Evolutionary conservation across 2,113 vertebrate species (phyloP).

Genomic region (Pipra filicauda): DNA sequence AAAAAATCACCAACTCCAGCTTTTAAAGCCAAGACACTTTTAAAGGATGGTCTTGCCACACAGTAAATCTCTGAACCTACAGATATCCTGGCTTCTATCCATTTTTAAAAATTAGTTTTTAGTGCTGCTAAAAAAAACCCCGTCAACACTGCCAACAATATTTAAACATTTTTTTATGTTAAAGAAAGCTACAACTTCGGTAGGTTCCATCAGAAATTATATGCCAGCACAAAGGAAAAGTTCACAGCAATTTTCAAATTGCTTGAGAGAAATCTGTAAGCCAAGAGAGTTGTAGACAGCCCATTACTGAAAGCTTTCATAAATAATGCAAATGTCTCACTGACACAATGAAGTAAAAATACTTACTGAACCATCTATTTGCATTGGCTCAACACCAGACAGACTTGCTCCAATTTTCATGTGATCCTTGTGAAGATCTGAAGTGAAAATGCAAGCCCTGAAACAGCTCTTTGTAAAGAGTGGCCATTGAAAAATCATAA

Average conservation of each 20-base stretch:
- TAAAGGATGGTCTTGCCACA: not conserved
- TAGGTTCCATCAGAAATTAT: not conserved
- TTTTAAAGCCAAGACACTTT: not conserved
- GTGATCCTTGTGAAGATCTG: conserved; percentile 79
- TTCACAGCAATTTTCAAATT: not conserved
- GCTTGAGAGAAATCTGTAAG: not conserved
- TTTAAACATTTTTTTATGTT: not conserved
- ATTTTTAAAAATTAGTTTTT: not conserved
- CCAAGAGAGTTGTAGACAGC: not conserved
- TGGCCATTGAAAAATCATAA: not conserved
- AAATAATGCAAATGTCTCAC: not conserved
- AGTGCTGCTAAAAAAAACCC: fast-evolving
- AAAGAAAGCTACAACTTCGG: not conserved
- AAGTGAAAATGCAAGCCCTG: not conserved
- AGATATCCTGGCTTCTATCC: not conserved
- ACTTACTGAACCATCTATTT: conserved; percentile 84
- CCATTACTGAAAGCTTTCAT: not conserved
- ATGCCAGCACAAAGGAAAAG: not conserved
- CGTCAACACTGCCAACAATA: not conserved
- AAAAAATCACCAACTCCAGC: not conserved
- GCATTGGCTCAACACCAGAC: conserved; percentile 88
- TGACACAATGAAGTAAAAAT: not conserved
- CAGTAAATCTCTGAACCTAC: not conserved
- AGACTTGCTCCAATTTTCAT: conserved; percentile 89
- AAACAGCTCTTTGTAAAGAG: not conserved